Conservation (phyloP, 2,113 vertebrate species). For the Eulacestoma nigropectus region DNA sequence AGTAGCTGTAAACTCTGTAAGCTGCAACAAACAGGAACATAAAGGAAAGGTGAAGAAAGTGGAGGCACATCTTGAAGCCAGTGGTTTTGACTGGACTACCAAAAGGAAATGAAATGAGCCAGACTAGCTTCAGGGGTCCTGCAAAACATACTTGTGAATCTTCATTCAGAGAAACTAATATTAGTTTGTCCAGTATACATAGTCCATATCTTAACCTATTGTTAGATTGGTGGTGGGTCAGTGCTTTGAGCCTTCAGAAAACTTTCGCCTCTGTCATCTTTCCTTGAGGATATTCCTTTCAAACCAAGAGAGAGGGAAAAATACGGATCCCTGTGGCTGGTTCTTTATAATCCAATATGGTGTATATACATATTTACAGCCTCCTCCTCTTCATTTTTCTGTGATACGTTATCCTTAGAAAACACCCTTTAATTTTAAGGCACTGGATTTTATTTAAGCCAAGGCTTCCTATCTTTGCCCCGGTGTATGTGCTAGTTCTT, state of each 20-base stretch:
- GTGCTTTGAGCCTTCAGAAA: neutral
- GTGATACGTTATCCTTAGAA: slow-evolving; percentile 6
- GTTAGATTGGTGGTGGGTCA: neutral
- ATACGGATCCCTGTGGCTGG: neutral
- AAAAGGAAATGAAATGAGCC: neutral
- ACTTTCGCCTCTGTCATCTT: neutral
- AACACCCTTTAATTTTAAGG: slow-evolving; percentile 18
- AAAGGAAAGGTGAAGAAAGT: neutral
- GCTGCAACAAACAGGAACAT: neutral
- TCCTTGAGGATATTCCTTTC: neutral
- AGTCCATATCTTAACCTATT: neutral
- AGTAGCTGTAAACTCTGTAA: neutral
- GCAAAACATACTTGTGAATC: neutral
- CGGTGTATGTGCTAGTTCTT: slow-evolving; percentile 47
- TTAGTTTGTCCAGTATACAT: neutral
- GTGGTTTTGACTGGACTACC: neutral
- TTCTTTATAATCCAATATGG: neutral
- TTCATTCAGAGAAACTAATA: neutral
- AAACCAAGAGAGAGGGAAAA: neutral
- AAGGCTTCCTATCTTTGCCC: slow-evolving; percentile 45
- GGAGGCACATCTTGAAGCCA: neutral
- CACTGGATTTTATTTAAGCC: slow-evolving; percentile 37
- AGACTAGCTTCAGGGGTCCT: neutral
- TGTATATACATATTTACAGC: slow-evolving; percentile 35
- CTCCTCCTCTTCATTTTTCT: slow-evolving; percentile 28